Evolutionary conservation across 2,797 vertebrate species (phyloP).

Genomic region (Forpus xanthops): DNA sequence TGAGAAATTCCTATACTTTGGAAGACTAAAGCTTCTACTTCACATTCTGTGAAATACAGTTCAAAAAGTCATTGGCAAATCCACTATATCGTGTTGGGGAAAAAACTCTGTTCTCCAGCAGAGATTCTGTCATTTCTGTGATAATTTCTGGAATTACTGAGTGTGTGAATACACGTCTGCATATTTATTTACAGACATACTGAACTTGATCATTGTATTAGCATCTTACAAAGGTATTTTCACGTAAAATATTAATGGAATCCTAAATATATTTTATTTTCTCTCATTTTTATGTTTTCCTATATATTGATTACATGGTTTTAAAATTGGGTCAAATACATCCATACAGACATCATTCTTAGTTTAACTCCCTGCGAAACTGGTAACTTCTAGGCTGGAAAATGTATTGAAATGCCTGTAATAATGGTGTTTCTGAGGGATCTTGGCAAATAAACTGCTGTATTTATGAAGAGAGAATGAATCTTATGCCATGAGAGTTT

Average conservation of each 20-base stretch:
- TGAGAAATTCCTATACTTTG: background rate
- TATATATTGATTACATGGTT: background rate
- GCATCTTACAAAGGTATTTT: background rate
- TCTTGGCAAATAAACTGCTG: slow-evolving; percentile 8
- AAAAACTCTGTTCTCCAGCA: background rate
- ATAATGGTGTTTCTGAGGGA: background rate
- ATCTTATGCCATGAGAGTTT: background rate
- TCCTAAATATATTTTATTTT: background rate
- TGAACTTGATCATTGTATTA: background rate
- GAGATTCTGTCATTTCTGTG: accelerated
- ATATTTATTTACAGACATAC: background rate
- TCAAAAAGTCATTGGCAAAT: background rate
- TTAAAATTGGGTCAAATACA: background rate
- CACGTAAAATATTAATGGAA: background rate
- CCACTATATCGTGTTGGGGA: background rate
- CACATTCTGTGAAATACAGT: background rate
- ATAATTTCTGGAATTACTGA: background rate
- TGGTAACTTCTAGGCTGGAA: background rate
- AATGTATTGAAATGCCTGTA: background rate
- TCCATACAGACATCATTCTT: background rate
- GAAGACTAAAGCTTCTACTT: background rate
- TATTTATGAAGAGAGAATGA: background rate
- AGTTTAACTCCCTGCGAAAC: background rate
- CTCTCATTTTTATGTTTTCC: background rate
- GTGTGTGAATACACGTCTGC: background rate